Percentiles rank a stretch among this genome's conserved stretches.
phyloP scores from a whole-genome alignment of 2,888 invertebrate genomes.

The Meliscaeva auricollis region DNA sequence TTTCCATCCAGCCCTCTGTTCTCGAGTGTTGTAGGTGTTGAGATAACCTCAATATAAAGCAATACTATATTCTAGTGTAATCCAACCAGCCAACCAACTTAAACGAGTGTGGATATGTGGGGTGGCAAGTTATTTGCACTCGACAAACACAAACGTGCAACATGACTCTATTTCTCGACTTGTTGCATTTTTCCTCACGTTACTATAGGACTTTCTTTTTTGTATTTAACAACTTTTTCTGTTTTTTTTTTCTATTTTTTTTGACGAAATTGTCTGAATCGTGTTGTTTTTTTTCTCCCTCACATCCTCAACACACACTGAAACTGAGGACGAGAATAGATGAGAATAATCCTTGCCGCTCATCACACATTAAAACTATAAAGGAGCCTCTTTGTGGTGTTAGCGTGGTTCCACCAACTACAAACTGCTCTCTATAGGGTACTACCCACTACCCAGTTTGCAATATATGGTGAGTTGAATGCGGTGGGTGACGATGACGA shows the following conservation, averaged over 20 bases:
- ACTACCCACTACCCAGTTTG: conserved; percentile 23
- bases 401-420: conserved; percentile 52
- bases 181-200: conserved; percentile 67
- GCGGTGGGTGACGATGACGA: conserved; percentile 32
- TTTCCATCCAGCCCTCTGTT: background rate
- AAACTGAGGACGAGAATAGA: conserved; percentile 20
- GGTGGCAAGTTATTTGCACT: conserved; percentile 59
- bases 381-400: conserved; percentile 60
- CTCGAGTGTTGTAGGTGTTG: background rate
- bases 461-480: conserved; percentile 33
- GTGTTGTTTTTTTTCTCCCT: conserved; percentile 15
- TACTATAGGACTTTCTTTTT: conserved; percentile 45
- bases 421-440: conserved; percentile 25
- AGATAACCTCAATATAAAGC: conserved; percentile 30
- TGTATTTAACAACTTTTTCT: conserved; percentile 26
- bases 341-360: conserved; percentile 32
- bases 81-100: conserved; percentile 16
- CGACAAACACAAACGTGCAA: conserved; percentile 68
- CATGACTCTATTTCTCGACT: conserved; percentile 67
- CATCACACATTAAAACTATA: conserved; percentile 66
- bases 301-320: background rate
- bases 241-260: conserved; percentile 31
- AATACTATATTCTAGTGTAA: conserved; percentile 23
- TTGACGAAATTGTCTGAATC: conserved; percentile 59
- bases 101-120: background rate